Evolutionary conservation across 2,888 invertebrate genomes (phyloP).

Genomic region (Pheosia gnoma): DNA sequence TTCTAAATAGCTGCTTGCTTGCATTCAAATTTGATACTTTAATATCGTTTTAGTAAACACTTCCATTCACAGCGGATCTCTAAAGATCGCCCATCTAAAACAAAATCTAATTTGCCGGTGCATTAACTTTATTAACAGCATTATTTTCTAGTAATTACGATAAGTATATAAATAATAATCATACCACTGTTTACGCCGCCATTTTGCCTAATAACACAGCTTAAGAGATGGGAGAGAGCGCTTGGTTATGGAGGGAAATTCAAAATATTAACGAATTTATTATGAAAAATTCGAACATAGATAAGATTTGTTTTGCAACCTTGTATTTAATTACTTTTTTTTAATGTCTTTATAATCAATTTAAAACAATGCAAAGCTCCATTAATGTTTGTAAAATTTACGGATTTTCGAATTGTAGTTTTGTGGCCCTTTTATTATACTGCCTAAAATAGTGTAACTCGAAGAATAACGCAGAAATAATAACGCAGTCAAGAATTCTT

Average conservation of each 20-base stretch:
- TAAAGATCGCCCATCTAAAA: slow-evolving; percentile 15
- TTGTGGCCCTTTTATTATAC: not conserved
- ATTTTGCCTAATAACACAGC: slow-evolving; percentile 20
- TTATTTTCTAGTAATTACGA: slow-evolving; percentile 12
- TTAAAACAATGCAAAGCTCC: no score
- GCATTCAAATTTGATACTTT: no score
- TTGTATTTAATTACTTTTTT: no score
- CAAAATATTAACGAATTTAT: no score
- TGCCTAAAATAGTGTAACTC: slow-evolving; percentile 13
- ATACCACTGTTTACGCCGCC: slow-evolving; percentile 11
- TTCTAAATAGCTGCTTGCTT: no score
- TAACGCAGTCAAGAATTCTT: slow-evolving; percentile 43
- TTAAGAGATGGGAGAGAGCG: no score
- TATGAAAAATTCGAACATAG: no score
- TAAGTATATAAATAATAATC: slow-evolving; percentile 14
- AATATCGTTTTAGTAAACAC: not conserved
- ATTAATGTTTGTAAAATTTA: no score
- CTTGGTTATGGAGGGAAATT: no score
- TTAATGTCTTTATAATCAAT: no score
- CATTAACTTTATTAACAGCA: slow-evolving; percentile 19
- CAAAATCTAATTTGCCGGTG: slow-evolving; percentile 26
- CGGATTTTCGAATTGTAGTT: no score
- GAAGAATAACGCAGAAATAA: slow-evolving; percentile 36
- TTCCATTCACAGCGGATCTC: slow-evolving; percentile 5
- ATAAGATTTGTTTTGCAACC: no score